Conservation (phyloP, 1,140 invertebrate genomes). For the Apolygus lucorum region DNA sequence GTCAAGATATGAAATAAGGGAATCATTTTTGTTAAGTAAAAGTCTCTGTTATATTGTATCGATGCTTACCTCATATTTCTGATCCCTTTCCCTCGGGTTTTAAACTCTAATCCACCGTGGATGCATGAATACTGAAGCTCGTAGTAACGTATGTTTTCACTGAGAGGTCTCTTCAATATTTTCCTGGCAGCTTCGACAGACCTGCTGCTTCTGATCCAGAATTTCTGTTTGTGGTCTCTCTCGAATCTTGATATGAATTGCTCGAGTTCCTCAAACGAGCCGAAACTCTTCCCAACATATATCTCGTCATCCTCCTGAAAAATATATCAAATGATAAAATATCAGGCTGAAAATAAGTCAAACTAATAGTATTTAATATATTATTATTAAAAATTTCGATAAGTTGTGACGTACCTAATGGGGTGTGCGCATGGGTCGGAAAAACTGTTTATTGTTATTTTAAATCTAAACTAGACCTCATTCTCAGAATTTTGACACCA, state of each 20-base stretch:
- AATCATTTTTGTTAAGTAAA: too few species aligned
- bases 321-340: background rate
- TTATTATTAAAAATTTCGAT: background rate
- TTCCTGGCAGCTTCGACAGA: background rate
- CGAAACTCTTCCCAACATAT: background rate
- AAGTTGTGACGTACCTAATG: background rate
- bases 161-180: constrained; percentile 1
- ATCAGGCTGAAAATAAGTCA: background rate
- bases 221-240: constrained; percentile 7
- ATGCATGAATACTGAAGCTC: constrained; percentile 4
- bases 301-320: background rate
- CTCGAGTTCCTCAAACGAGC: background rate
- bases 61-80: constrained; percentile 12
- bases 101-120: constrained; percentile 1
- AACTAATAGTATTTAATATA: background rate
- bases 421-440: background rate
- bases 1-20: too few species aligned
- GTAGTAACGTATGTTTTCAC: constrained; percentile 5
- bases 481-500: too few species aligned
- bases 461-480: background rate
- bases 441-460: background rate
- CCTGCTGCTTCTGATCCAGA: constrained; percentile 6
- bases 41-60: too few species aligned
- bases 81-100: background rate
- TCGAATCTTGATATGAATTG: background rate